Conservation (phyloP, 2,113 vertebrate genomes). For the Ochotona curzoniae region DNA sequence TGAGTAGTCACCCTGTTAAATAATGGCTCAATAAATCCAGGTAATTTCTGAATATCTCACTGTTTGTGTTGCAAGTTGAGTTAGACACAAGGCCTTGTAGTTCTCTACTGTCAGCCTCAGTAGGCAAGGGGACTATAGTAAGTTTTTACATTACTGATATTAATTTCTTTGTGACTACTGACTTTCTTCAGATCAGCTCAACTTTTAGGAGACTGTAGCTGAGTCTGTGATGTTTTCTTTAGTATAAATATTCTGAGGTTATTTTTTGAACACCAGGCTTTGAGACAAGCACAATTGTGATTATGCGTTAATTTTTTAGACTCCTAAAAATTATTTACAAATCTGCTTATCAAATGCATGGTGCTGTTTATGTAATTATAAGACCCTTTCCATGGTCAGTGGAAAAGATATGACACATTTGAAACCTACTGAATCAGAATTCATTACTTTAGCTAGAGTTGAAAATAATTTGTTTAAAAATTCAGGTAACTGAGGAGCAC, state of each 20-base stretch:
- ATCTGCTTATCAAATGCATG: background rate
- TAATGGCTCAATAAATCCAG: slow-evolving; percentile 69
- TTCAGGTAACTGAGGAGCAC: background rate
- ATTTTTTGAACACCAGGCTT: background rate
- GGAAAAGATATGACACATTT: background rate
- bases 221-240: background rate
- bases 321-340: background rate
- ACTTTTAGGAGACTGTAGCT: background rate
- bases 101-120: background rate
- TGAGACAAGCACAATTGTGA: background rate
- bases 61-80: slow-evolving; percentile 51
- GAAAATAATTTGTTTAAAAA: background rate
- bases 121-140: background rate
- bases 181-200: background rate
- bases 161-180: background rate
- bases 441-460: background rate
- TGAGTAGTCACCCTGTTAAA: slow-evolving; percentile 57
- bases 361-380: slow-evolving; percentile 35
- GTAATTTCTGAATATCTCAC: slow-evolving; percentile 22
- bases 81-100: background rate
- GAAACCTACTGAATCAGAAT: slow-evolving; percentile 9
- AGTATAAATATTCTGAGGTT: background rate
- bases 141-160: background rate
- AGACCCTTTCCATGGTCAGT: background rate
- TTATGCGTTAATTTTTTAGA: background rate